These are phyloP conservation scores for Platycercus adscitus DNA, from an alignment of 2,113 vertebrate species.

Conservation along the genomic window DNA sequence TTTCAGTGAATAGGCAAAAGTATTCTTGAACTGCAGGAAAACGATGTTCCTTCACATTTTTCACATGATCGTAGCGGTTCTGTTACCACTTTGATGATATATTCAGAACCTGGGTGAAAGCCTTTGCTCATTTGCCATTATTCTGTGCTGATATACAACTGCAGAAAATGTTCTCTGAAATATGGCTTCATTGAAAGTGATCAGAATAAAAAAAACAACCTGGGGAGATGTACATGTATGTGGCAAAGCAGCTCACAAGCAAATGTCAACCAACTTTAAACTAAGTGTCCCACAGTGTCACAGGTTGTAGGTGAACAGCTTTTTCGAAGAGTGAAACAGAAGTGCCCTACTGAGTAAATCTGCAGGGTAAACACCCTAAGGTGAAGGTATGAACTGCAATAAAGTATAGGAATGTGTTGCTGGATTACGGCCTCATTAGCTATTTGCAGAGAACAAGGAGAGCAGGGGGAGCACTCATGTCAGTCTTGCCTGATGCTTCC, in stretches of 20 bases:
- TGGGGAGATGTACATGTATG: neutral
- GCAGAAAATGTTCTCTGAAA: neutral
- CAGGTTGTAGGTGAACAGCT: neutral
- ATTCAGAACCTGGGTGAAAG: neutral
- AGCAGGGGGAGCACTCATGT: neutral
- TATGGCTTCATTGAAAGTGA: neutral
- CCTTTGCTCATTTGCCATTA: neutral
- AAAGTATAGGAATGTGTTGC: neutral
- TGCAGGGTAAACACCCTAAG: neutral
- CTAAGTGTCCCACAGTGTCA: rapidly evolving
- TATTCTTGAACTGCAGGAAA: neutral
- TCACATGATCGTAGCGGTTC: neutral
- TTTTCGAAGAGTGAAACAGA: neutral
- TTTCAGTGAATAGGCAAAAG: neutral
- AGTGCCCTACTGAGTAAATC: neutral
- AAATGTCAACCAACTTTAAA: neutral
- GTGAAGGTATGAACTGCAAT: neutral
- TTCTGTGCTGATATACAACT: neutral
- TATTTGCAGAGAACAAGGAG: neutral
- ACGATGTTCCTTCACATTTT: neutral
- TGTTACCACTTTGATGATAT: neutral
- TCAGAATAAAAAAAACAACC: neutral
- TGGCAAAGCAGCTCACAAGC: neutral
- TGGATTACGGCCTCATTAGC: neutral
- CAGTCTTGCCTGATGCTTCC: neutral